Conservation (phyloP, 2,113 vertebrate genomes). For the Gymnocephalus cernua region DNA sequence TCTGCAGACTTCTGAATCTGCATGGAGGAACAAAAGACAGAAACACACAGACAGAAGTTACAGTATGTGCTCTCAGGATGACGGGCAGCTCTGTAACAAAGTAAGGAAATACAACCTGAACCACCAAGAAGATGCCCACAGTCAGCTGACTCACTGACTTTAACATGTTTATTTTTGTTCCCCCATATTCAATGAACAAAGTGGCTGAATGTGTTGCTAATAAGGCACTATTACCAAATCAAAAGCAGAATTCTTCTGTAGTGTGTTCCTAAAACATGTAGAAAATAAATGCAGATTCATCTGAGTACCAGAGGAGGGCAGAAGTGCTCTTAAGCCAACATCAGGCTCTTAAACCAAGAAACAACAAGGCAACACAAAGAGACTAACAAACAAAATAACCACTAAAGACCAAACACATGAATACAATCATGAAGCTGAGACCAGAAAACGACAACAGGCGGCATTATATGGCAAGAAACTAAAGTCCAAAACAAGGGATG, state of each 20-base stretch:
- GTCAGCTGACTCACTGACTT: neutral
- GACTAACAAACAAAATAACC: constrained; percentile 16
- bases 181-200: neutral
- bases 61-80: neutral
- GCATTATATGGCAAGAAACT: constrained; percentile 33
- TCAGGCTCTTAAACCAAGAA: constrained; percentile 15
- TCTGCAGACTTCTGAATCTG: constrained; percentile 86
- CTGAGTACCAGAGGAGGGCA: constrained; percentile 58
- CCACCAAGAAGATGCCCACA: neutral
- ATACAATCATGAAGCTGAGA: constrained; percentile 45
- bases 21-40: neutral
- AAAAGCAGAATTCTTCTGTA: neutral
- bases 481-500: constrained; percentile 41
- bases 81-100: neutral
- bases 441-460: constrained; percentile 45
- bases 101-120: neutral
- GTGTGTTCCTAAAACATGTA: neutral
- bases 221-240: neutral
- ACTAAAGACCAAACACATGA: constrained; percentile 45
- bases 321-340: constrained; percentile 21
- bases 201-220: neutral
- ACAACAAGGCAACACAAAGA: constrained; percentile 28
- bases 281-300: neutral
- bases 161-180: neutral
- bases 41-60: constrained; percentile 12